These are phyloP conservation scores for Genyomyrus donnyi DNA, from an alignment of 2,113 vertebrate genomes.

Conservation along the genomic window DNA sequence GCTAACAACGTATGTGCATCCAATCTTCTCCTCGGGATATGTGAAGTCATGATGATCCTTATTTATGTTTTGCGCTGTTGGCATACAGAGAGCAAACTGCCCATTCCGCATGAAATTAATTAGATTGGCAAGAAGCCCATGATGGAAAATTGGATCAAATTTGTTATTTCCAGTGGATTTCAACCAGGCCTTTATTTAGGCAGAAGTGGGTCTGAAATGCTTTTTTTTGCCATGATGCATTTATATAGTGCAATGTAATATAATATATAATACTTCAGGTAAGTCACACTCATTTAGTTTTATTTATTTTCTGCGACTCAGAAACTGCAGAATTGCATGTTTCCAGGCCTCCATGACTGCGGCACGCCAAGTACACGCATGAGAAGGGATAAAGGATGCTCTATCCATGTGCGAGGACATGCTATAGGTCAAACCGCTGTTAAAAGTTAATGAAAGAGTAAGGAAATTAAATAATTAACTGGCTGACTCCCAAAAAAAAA, in stretches of 20 bases:
- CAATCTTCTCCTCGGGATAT: slow-evolving; percentile 42
- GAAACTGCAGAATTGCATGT: background rate
- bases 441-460: slow-evolving; percentile 6
- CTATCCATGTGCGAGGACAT: background rate
- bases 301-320: background rate
- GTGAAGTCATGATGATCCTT: slow-evolving; percentile 41
- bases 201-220: slow-evolving; percentile 18
- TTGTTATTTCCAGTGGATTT: slow-evolving; percentile 41
- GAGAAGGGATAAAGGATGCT: background rate
- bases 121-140: slow-evolving; percentile 45
- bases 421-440: background rate
- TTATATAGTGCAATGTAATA: background rate
- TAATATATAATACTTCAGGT: background rate
- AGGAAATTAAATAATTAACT: background rate
- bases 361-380: background rate
- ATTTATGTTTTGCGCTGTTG: slow-evolving; percentile 48
- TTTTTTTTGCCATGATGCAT: slow-evolving; percentile 28
- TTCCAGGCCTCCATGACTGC: background rate
- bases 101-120: slow-evolving; percentile 50
- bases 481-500: slow-evolving; percentile 6
- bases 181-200: slow-evolving; percentile 38
- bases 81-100: slow-evolving; percentile 44
- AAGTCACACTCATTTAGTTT: background rate
- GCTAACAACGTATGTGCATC: slow-evolving; percentile 46
- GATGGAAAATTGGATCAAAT: slow-evolving; percentile 48